Evolutionary conservation across 2,888 invertebrate species (phyloP), one percentile per base, ranked within the genome.

Genomic region (Heterodera filipjevi): DNA sequence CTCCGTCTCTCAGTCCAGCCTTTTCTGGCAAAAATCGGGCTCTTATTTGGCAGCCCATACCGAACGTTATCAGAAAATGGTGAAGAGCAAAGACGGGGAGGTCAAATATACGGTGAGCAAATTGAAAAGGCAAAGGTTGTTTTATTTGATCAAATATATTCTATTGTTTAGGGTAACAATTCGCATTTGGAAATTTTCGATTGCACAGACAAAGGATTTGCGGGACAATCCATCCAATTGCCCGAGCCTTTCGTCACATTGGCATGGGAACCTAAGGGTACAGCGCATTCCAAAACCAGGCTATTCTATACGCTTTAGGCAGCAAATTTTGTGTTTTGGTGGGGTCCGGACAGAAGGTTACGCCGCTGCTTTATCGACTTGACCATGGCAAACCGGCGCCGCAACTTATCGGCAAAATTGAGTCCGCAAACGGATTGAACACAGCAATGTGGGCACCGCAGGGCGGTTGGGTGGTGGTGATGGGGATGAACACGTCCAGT

Each of bases 101-200:
- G 92, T 93, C 77, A 97, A 97, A 90, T 98, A 96, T 90, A 93
- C 95, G 71, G 93, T 93, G 89, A 90, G 92, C 8, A 68, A 22
- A 74, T 33, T 76, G 3, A 39, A 39, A 39, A 39, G 35, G 16
- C 12, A 71, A 71, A 53, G 22, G 44, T 14, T 27, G 39, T 8
- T 8, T 30, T 71, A 64, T 53, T 16, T 1, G 16, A 46, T 30
- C 14, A 49, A 49, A 77, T 22, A 14, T 76, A 46, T 22, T n/a
- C n/a, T 72, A 30, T 49, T 79, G n/a, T 73, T 74, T 12, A 82
- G 84, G 84, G 84, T 84, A 94, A 96, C 93, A 96, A 95, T 87
- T 96, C 95, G 91, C 98, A 97, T 90, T 96, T 99, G 91, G 99
- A 99, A 91, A 94, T 99, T 85, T 99, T 99, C 92, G 96, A 98